Conservation (phyloP, 2,113 vertebrate genomes). For the Bostrychus sinensis region DNA sequence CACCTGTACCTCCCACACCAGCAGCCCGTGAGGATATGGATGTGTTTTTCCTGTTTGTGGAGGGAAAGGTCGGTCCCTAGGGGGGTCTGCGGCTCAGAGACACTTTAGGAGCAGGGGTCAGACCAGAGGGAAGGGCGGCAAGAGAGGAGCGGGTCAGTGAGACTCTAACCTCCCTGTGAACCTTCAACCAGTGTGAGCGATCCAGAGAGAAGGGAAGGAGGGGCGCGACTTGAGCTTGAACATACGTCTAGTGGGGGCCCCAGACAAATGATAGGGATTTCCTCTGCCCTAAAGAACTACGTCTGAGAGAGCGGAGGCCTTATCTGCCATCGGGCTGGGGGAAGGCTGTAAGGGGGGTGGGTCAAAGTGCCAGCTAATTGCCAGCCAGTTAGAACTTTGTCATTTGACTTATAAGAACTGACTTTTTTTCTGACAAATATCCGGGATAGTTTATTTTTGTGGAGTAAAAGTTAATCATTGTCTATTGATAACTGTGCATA, state of each 20-base stretch:
- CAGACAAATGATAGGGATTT: constrained; percentile 75
- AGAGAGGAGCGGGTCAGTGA: constrained; percentile 53
- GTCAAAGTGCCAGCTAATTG: constrained; percentile 15
- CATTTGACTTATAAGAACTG: too few relatives aligned
- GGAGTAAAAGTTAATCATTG: too few relatives aligned
- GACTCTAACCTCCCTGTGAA: constrained; percentile 77
- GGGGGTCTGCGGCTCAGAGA: constrained; percentile 65
- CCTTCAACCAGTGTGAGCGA: constrained; percentile 51
- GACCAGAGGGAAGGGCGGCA: not conserved
- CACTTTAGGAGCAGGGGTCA: constrained; percentile 52
- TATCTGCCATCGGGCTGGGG: constrained; percentile 63
- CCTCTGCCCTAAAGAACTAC: constrained; percentile 61
- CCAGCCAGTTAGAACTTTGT: too few relatives aligned
- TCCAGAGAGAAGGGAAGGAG: constrained; percentile 37
- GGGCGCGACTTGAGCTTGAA: constrained; percentile 74
- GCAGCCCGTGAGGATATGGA: constrained; percentile 36
- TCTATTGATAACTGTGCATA: too few relatives aligned
- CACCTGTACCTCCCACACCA: constrained; percentile 62
- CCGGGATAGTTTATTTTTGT: too few relatives aligned
- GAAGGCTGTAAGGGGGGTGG: constrained; percentile 40
- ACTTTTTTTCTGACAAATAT: too few relatives aligned
- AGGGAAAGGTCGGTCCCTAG: constrained; percentile 60
- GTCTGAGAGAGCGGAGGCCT: constrained; percentile 59
- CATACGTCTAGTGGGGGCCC: constrained; percentile 67
- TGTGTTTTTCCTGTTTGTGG: constrained; percentile 40